These are phyloP conservation scores for Parazoanthus swiftii DNA, from an alignment of 92 coral and sea anemone species.

Conservation along the genomic window DNA sequence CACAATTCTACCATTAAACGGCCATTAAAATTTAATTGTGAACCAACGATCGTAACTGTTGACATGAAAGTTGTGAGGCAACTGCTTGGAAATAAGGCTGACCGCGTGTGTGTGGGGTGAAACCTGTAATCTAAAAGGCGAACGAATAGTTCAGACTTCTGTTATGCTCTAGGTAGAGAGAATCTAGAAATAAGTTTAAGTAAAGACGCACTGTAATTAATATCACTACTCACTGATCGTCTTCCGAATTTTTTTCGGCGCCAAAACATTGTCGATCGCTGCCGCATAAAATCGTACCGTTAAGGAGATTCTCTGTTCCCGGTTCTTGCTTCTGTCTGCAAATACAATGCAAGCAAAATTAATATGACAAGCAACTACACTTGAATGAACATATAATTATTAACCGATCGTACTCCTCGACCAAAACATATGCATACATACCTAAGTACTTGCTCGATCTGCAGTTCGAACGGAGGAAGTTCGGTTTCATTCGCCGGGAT, in stretches of 20 bases:
- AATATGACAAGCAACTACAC: constrained; percentile 40
- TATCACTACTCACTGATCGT: constrained; percentile 39
- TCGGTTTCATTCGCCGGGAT: constrained; percentile 40
- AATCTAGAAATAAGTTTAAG: not conserved
- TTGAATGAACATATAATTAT: constrained; percentile 32
- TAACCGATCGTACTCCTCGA: constrained; percentile 33
- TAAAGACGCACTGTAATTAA: constrained; percentile 6
- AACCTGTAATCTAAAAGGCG: not conserved
- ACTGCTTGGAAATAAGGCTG: not conserved
- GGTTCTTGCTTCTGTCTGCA: constrained; percentile 37
- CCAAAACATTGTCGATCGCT: constrained; percentile 29
- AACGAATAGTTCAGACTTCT: not conserved
- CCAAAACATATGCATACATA: constrained; percentile 38
- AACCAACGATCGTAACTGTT: constrained; percentile 36
- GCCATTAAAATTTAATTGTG: constrained; percentile 63
- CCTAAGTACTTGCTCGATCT: constrained; percentile 48
- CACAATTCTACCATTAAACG: constrained; percentile 33
- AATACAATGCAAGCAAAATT: constrained; percentile 18
- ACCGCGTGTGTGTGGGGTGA: not conserved
- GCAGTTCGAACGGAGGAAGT: constrained; percentile 43
- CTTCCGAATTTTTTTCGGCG: constrained; percentile 29
- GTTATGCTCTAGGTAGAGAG: not conserved
- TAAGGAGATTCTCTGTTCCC: not conserved
- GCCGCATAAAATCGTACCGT: constrained; percentile 9
- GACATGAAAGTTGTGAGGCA: constrained; percentile 9